Evolutionary conservation across 1,140 invertebrate species (phyloP).

Genomic region (Carcinoscorpius rotundicauda): DNA sequence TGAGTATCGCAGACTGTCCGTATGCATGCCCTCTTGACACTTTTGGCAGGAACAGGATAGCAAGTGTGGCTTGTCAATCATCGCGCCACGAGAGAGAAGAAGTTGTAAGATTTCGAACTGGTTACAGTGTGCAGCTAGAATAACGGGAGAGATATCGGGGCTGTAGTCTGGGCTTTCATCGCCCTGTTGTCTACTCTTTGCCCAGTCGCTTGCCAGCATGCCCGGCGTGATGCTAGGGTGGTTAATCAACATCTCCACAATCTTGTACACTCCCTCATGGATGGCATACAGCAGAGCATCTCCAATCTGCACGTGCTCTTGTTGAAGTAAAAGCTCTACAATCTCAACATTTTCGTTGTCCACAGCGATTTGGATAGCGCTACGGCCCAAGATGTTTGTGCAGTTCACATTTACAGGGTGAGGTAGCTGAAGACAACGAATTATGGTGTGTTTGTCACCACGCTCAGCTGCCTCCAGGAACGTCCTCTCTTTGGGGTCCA

Average conservation of each 20-base stretch:
- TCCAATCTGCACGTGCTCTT: slow-evolving; percentile 37
- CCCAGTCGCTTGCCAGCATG: slow-evolving; percentile 38
- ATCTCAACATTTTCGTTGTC: slow-evolving; percentile 40
- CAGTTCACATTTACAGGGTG: slow-evolving; percentile 43
- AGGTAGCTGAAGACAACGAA: slow-evolving; percentile 36
- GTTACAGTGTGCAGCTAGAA: slow-evolving; percentile 41
- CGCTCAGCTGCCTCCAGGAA: slow-evolving; percentile 45
- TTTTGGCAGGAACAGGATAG: slow-evolving; percentile 37
- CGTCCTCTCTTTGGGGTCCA: slow-evolving; percentile 35
- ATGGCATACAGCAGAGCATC: slow-evolving; percentile 41
- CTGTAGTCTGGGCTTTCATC: slow-evolving; percentile 38
- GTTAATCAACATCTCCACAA: slow-evolving; percentile 45
- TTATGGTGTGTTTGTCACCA: slow-evolving; percentile 41
- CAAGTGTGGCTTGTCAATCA: slow-evolving; percentile 34
- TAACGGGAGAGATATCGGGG: slow-evolving; percentile 37
- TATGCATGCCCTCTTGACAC: slow-evolving; percentile 33
- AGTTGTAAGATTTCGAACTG: slow-evolving; percentile 43
- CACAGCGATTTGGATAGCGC: slow-evolving; percentile 41
- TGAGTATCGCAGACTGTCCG: slow-evolving; percentile 33
- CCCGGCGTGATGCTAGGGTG: slow-evolving; percentile 39
- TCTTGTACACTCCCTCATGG: slow-evolving; percentile 40
- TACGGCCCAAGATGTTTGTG: slow-evolving; percentile 42
- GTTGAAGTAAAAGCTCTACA: slow-evolving; percentile 35
- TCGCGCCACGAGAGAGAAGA: slow-evolving; percentile 33
- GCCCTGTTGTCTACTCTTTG: slow-evolving; percentile 28